Base-by-base conservation (phyloP, 1,140 invertebrate species). In the Drosophila nigromelanica region DNA sequence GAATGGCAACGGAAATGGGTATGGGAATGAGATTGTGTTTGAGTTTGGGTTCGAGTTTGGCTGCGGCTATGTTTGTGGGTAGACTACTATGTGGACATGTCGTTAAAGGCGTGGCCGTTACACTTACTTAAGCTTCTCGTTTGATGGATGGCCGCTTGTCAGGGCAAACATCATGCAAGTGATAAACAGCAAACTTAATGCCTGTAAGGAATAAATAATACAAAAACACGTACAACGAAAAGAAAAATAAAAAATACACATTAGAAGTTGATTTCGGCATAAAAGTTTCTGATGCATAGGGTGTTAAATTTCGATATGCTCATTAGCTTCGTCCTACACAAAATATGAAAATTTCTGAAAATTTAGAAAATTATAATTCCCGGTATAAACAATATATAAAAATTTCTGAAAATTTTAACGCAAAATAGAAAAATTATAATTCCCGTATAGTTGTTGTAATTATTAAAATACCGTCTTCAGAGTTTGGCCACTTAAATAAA, bases 91-190 rank as follows among this genome's bases (percentile, higher is more conserved):
- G 64, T 71, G n/a, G 61, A 51, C 43, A 59, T 58, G 68, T 78
- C 71, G 74, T 76, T 69, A 69, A 76, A 52, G 81, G 83, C 78
- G 78, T 81, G 82, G 45, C 48, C 60, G n/a, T 67, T 62, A 73
- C 68, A 79, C 90, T 91, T 87, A 91, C 90, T 91, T 91, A 50
- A 91, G 89, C 76, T 91, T 91, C 45, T 91, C 90, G 73, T 86
- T 85, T 76, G 89, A 89, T 76, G 90, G 90, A 91, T 91, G 90
- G 54, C 81, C 90, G 67, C 69, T 73, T 59, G 86, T 80, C 73
- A 91, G 73, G 33, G 76, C 82, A 67, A 91, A 76, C 73, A 91
- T 73, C 86, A 91, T 76, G 69, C 76, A 89, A 70, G 85, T 85
- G 83, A 89, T 85, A 81, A 89, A 89, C 76, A 89, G 73, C 63